phyloP scores from a whole-genome alignment of 2,797 vertebrate species.

The Eutrigla gurnardus region DNA sequence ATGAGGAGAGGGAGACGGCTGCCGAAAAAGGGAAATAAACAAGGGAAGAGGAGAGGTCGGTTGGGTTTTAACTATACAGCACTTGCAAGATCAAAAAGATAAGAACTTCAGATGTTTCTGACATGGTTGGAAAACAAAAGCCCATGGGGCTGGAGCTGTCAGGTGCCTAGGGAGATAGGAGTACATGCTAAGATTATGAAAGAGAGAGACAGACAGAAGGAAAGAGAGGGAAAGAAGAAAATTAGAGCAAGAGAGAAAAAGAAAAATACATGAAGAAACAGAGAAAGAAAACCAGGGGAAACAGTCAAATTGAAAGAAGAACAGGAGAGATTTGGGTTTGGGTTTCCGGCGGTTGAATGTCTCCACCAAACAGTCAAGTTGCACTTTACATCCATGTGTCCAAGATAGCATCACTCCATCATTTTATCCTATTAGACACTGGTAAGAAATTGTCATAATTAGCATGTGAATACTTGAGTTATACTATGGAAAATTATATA shows the following conservation, averaged over 20 bases:
- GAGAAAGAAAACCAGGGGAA: not conserved
- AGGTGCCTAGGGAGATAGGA: slow-evolving; percentile 20
- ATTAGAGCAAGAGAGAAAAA: too few relatives aligned
- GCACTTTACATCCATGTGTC: not conserved
- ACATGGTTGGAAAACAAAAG: slow-evolving; percentile 33
- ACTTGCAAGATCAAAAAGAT: slow-evolving; percentile 59
- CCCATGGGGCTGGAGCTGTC: not conserved
- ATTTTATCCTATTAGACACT: not conserved
- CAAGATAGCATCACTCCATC: not conserved
- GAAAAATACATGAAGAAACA: not conserved
- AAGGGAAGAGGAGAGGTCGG: slow-evolving; percentile 19
- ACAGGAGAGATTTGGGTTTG: too few relatives aligned
- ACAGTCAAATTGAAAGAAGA: not conserved
- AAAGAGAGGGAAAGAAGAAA: too few relatives aligned
- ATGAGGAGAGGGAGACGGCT: slow-evolving; percentile 22
- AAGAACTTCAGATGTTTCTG: slow-evolving; percentile 53
- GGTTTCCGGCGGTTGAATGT: not conserved
- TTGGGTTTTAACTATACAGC: slow-evolving; percentile 32
- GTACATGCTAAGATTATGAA: slow-evolving; percentile 7
- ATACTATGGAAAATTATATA: too few relatives aligned
- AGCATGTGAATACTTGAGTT: not conserved
- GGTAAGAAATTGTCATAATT: not conserved
- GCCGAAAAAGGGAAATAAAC: slow-evolving; percentile 34
- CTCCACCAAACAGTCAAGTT: not conserved
- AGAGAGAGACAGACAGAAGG: not conserved